Percentiles rank a stretch among this genome's conserved stretches.
phyloP scores from a whole-genome alignment of 2,888 invertebrate species.

The Rapana venosa region DNA sequence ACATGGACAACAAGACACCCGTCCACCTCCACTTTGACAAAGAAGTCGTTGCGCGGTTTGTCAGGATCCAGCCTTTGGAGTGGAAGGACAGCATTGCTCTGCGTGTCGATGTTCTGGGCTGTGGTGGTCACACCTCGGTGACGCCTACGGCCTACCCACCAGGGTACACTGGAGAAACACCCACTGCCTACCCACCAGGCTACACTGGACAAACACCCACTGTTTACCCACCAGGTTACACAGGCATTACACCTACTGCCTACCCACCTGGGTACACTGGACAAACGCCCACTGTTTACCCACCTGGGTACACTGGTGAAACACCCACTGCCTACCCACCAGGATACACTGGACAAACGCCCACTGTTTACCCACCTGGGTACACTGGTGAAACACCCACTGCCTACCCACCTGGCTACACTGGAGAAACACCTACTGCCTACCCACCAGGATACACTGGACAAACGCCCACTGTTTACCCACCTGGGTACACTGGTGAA shows the following conservation, averaged over 20 bases:
- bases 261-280: slow-evolving; percentile 18
- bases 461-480: slow-evolving; percentile 22
- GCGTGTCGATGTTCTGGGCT: slow-evolving; percentile 65
- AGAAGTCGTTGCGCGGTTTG: slow-evolving; percentile 61
- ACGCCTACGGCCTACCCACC: slow-evolving; percentile 17
- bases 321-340: slow-evolving; percentile 31
- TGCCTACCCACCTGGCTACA: slow-evolving; percentile 10
- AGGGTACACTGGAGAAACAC: slow-evolving; percentile 30
- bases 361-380: slow-evolving; percentile 11
- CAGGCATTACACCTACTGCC: slow-evolving; percentile 23
- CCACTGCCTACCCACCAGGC: slow-evolving; percentile 15
- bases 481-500: slow-evolving; percentile 21
- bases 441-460: slow-evolving; percentile 29
- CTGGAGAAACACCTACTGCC: slow-evolving; percentile 30
- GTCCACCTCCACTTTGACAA: slow-evolving; percentile 58
- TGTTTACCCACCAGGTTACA: slow-evolving; percentile 20
- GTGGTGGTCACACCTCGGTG: slow-evolving; percentile 43
- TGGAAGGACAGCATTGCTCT: slow-evolving; percentile 64
- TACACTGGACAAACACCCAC: slow-evolving; percentile 5
- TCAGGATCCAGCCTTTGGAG: slow-evolving; percentile 63
- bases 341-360: slow-evolving; percentile 23
- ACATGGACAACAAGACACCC: slow-evolving; percentile 51
- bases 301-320: slow-evolving; percentile 18
- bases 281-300: slow-evolving; percentile 15
- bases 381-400: slow-evolving; percentile 21